Base-by-base conservation (phyloP, 2,888 invertebrate species). In the Tipula unca region DNA sequence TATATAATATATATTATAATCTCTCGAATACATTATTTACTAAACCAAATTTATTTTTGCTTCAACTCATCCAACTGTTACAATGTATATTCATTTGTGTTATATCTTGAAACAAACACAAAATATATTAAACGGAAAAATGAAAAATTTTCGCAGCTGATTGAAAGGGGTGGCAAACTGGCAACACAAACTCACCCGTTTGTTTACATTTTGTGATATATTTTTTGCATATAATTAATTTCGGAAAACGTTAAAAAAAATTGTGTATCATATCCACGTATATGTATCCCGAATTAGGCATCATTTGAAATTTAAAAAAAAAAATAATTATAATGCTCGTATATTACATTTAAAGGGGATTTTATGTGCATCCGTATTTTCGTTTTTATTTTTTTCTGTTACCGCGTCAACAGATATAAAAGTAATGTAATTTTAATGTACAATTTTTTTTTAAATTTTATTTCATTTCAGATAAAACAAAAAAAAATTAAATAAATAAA, bases 211-310 rank as follows among this genome's bases (percentile, higher is more conserved):
- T 13, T 69, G 69, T 69, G 25, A 69, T 69, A 13, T 25, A 25
- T 69, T 69, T 69, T 69, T 69, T 69, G 69, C 69, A 69, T 69
- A 69, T 69, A 69, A 69, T 48, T 48, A 48, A 48, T 69, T 69
- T 69, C 5, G 25, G 69, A 25, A 69, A 25, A 48, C n/a, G n/a
- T 69, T 20, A 10, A 8, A 20, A 69, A 25, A 25, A 69, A 69
- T 6, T 17, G 13, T 5, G 17, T 17, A n/a, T 17, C 48, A 5
- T 48, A 17, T 8, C 17, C 48, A 17, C 6, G 48, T 69, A 69
- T 17, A 17, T 17, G 48, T 54, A 54, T 69, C 10, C 69, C 25
- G 69, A 69, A 69, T 69, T 69, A 69, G 25, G 69, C 69, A 25
- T 69, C 17, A 69, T 20, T 25, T 69, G 69, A 69, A 69, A 48